Evolutionary conservation across 2,797 vertebrate genomes (phyloP), one percentile per base, ranked within the genome.

Genomic region (Buphagus erythrorhynchus): DNA sequence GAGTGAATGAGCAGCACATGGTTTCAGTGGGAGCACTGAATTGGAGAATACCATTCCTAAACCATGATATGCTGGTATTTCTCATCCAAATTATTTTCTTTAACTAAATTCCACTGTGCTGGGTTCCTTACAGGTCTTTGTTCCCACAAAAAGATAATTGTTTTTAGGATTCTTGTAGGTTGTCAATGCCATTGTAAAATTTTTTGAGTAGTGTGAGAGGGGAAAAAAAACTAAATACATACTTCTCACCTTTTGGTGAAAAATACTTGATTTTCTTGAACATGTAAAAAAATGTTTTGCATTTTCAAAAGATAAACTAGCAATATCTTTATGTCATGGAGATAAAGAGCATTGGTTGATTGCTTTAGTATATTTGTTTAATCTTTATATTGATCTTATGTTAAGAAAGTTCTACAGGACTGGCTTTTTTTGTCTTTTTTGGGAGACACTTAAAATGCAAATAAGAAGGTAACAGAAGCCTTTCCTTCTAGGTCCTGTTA

Each of bases 401-500:
- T 35, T 88, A 92, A 82, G 43, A 88, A 91, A 88, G 78, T 76
- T 76, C 55, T 88, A 25, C 21, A 73, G 86, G 74, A 43, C 55
- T 86, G 57, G 61, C 25, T 86, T 84, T 54, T 92, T 93, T 92
- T 21, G 66, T 86, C 63, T 62, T 74, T 82, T 84, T 88, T 66
- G 33, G 46, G 76, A 95, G 40, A 49, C n/a, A 45, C 72, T 95
- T 88, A 94, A 96, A 96, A 96, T 93, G 57, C 67, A 71, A 77
- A 66, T 94, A 78, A 86, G 80, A 52, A 84, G 61, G 69, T 96
- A 95, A 88, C 67, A 62, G 69, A 87, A 94, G 87, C 68, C 74
- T 96, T 90, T 85, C 71, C 57, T 87, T 96, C 86, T 86, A 73
- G 86, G 92, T 95, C 43, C 84, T 96, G 76, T 96, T 97, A 86